phyloP scores from a whole-genome alignment of 2,797 vertebrate genomes.

The Hylomyscus alleni region DNA sequence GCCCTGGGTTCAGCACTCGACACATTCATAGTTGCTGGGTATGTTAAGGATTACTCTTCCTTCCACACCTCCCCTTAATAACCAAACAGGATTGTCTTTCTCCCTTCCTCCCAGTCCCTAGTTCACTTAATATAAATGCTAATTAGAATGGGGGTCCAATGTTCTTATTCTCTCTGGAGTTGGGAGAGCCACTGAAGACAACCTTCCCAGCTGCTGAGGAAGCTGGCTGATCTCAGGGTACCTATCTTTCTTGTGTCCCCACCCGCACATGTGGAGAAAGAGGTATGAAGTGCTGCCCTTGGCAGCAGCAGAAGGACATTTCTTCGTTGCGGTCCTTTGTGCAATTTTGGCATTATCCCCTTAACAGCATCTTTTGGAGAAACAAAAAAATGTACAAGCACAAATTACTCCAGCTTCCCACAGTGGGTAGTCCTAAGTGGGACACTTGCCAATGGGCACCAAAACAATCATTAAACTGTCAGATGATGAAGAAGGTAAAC shows the following conservation, averaged over 20 bases:
- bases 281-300: conserved; percentile 1
- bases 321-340: conserved; percentile 63
- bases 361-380: conserved; percentile 50
- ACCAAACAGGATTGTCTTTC: conserved; percentile 21
- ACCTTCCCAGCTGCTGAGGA: background rate
- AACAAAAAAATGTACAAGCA: conserved; percentile 53
- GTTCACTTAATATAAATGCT: conserved; percentile 79
- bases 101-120: background rate
- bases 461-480: conserved; percentile 47
- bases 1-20: conserved; percentile 2
- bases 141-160: conserved; percentile 62
- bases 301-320: conserved; percentile 5
- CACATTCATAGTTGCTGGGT: conserved; percentile 41
- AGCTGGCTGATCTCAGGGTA: background rate
- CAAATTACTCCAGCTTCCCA: conserved; percentile 61
- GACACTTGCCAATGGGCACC: conserved; percentile 60
- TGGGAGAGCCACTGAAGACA: background rate
- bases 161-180: conserved; percentile 42
- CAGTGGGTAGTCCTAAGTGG: conserved; percentile 53
- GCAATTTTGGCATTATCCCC: conserved; percentile 21
- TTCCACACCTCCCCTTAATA: conserved; percentile 14
- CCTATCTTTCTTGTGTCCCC: background rate
- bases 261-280: background rate
- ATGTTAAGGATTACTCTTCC: conserved; percentile 47
- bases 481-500: conserved; percentile 59